phyloP scores from a whole-genome alignment of 2,888 invertebrate genomes.

The Agrochola circellaris region DNA sequence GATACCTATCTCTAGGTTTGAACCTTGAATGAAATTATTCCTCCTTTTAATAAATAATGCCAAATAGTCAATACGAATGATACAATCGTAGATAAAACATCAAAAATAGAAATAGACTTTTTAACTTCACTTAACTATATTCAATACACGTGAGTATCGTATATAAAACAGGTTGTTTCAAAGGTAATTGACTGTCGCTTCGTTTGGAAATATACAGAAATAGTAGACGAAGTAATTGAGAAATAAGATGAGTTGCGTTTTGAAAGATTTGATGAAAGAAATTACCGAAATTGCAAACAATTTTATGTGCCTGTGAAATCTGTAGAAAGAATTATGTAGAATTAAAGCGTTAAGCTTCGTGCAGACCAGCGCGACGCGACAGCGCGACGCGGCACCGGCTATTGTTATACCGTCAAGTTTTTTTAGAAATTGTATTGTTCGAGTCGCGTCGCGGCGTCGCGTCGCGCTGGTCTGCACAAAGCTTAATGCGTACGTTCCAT shows the following conservation, averaged over 20 bases:
- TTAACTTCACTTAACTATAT: constrained; percentile 37
- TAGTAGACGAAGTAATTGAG: constrained; percentile 3
- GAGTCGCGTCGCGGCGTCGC: no score
- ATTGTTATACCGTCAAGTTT: no score
- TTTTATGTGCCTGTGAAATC: not conserved
- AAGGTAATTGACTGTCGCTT: constrained; percentile 41
- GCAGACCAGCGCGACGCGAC: no score
- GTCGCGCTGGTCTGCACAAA: no score
- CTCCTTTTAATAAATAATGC: constrained; percentile 1
- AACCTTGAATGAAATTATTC: constrained; percentile 8
- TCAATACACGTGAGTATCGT: constrained; percentile 4
- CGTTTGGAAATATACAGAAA: constrained; percentile 25
- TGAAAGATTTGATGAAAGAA: not conserved
- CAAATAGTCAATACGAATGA: not conserved
- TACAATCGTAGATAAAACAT: constrained; percentile 10
- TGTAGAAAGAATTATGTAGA: no score
- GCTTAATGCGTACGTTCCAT: no score
- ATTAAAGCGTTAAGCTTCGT: no score
- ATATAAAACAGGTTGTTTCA: constrained; percentile 25
- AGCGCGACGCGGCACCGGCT: no score
- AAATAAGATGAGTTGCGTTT: not conserved
- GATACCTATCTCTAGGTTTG: not conserved
- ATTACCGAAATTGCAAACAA: not conserved
- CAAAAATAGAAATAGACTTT: constrained; percentile 25
- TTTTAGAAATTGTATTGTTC: no score